Evolutionary conservation across 1,140 invertebrate genomes (phyloP), one percentile per base, ranked within the genome.

Genomic region (Diplogasteroides magnus): DNA sequence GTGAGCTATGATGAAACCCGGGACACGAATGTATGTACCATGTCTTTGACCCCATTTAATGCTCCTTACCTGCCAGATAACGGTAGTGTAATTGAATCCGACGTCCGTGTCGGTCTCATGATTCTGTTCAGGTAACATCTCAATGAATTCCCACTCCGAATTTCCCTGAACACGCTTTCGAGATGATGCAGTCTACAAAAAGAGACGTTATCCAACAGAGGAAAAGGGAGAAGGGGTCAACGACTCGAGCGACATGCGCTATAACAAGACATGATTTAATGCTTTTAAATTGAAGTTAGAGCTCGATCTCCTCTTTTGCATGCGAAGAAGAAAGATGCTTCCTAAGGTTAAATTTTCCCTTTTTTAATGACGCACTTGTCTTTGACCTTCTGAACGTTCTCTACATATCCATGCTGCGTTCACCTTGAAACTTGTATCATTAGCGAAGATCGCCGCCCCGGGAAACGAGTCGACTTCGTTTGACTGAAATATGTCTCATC

Each of bases 121-220:
- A 31, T 48, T 37, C 29, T 2, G 11, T 15, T 19, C n/a, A 3
- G 64, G 23, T 2, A 37, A 37, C n/a, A 65, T 31, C 13, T 55
- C 19, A 14, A 65, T 23, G 48, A 65, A 25, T 2, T 65, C 64
- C 64, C 64, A 65, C 48, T 65, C 64, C 31, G 64, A 65, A 28
- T 65, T 65, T 32, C 64, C 64, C 64, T 65, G 27, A 60, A 60
- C 23, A 60, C n/a, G 13, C n/a, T 56, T 56, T 14, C 13, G n/a
- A 14, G 48, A 56, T 56, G n/a, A 56, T 11, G 25, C 59, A 14
- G 11, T 26, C 13, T 61, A n/a, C 27, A 13, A 11, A 15, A 61
- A 14, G 25, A 14, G 13, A 11, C 13, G 59, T 14, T 61, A 61
- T 15, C 13, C 25, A 14, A 13, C 11, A 25, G 15, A n/a, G 15